Evolutionary conservation across 30 jellyfish, hydroid and myxozoan genomes (phyloP), one percentile per base, ranked within the genome.

Genomic region (Hydractinia echinata): DNA sequence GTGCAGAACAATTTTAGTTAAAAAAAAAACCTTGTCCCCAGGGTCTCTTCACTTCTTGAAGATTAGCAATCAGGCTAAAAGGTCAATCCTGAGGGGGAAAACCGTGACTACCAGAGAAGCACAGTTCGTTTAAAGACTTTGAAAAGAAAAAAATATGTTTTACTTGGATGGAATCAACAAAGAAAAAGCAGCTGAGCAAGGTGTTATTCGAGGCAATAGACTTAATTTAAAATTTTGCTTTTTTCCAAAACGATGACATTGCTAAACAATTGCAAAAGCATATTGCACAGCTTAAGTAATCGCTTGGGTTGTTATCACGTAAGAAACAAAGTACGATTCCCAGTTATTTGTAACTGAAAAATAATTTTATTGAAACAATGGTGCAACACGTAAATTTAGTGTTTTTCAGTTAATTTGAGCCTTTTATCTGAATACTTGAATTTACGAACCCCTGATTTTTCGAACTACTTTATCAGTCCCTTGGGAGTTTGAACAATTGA

Each of bases 221-320:
- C 69, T 58, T 58, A 16, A 58, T 58, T 58, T 0, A 58, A 16
- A 58, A 16, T 58, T 58, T 58, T 58, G 69, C 69, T 58, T 16
- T 58, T 58, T 58, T 58, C 69, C 69, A 58, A 58, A 58, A 58
- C 69, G 68, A 56, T 56, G 68, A 56, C 68, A 56, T 56, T 56
- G 68, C 68, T 56, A 56, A 56, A 56, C 68, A 56, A 56, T 56
- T 56, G 68, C 68, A 56, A 56, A 56, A 56, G 68, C 68, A 56
- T 15, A 56, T 15, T 58, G 69, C 69, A 58, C 69, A 58, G 69
- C 18, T 58, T 16, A 58, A 58, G 16, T 13, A 58, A 58, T 58
- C 2, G 69, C 69, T 58, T 58, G 69, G 2, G 15, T 58, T 16
- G 18, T 58, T 16, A 16, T 58, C 69, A 58, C 69, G 69, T 58